Conservation (phyloP, 2,113 vertebrate species). For the Paralichthys olivaceus region DNA sequence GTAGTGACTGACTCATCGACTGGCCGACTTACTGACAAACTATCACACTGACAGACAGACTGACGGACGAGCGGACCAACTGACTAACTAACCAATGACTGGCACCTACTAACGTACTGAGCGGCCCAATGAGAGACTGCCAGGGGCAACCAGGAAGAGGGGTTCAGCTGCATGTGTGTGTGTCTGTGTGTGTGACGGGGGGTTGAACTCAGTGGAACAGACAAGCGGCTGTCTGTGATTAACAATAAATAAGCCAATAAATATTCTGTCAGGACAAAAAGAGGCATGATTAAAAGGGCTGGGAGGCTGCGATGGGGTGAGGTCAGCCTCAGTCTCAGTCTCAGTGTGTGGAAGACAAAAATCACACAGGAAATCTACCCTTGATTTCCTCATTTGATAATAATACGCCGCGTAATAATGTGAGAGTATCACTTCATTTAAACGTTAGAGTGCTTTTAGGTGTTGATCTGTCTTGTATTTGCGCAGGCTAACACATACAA, state of each 20-base stretch:
- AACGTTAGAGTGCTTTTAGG: conserved; percentile 15
- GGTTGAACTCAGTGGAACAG: conserved; percentile 38
- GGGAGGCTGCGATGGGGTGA: conserved; percentile 16
- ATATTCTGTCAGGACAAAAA: conserved; percentile 77
- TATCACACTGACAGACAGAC: neutral
- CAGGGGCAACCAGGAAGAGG: conserved; percentile 36
- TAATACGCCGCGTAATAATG: conserved; percentile 43
- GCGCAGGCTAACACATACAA: too few relatives aligned
- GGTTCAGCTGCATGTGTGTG: conserved; percentile 65
- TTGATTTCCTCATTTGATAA: conserved; percentile 58
- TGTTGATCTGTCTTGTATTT: too few relatives aligned
- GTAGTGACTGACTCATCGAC: conserved; percentile 13
- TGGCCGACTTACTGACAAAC: conserved; percentile 11
- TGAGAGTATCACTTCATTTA: conserved; percentile 29
- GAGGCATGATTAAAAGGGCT: conserved; percentile 65
- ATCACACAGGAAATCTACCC: conserved; percentile 50
- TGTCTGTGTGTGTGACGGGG: conserved; percentile 10
- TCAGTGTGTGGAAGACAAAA: conserved; percentile 20
- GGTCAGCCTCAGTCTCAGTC: conserved; percentile 13
- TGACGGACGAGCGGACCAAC: conserved; percentile 3
- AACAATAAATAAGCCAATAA: conserved; percentile 82
- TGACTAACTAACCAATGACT: conserved; percentile 18
- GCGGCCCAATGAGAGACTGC: conserved; percentile 39
- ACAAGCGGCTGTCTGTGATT: conserved; percentile 72
- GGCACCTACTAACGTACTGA: conserved; percentile 37